A percentile compares a stretch with the other conserved stretches of the same genome.
These are phyloP conservation scores for Malacosoma neustria DNA, from an alignment of 2,888 invertebrate genomes.

Conservation along the genomic window DNA sequence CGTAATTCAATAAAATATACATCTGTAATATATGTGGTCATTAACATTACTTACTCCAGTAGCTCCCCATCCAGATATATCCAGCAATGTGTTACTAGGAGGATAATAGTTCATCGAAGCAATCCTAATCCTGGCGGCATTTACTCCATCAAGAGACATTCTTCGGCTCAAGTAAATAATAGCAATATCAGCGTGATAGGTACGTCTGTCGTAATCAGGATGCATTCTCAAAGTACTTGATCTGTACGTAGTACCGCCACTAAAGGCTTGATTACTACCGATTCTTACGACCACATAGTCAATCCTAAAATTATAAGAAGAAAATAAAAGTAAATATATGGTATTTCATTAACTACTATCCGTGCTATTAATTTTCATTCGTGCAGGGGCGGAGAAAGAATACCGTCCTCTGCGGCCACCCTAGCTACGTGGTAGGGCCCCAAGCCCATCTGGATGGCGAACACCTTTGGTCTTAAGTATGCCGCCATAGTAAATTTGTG, in stretches of 20 bases:
- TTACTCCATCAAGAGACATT: slow-evolving; percentile 40
- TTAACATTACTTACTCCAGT: slow-evolving; percentile 33
- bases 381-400: too few species aligned
- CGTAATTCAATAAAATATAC: too few species aligned
- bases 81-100: background rate
- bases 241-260: slow-evolving; percentile 51
- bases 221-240: slow-evolving; percentile 36
- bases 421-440: too few species aligned
- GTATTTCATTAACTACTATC: too few species aligned
- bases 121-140: slow-evolving; percentile 9
- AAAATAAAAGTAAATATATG: too few species aligned
- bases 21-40: too few species aligned
- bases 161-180: slow-evolving; percentile 34
- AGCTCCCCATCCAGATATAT: slow-evolving; percentile 55
- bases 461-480: too few species aligned
- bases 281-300: slow-evolving; percentile 35
- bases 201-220: slow-evolving; percentile 41
- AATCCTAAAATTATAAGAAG: slow-evolving; percentile 27
- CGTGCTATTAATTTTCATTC: too few species aligned
- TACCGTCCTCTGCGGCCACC: too few species aligned
- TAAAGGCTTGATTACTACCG: slow-evolving; percentile 41
- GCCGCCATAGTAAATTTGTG: too few species aligned
- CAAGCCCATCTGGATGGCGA: too few species aligned
- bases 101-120: background rate
- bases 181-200: slow-evolving; percentile 59